Base-by-base conservation (phyloP, 2,797 vertebrate species). In the Leucoraja ocellata region DNA sequence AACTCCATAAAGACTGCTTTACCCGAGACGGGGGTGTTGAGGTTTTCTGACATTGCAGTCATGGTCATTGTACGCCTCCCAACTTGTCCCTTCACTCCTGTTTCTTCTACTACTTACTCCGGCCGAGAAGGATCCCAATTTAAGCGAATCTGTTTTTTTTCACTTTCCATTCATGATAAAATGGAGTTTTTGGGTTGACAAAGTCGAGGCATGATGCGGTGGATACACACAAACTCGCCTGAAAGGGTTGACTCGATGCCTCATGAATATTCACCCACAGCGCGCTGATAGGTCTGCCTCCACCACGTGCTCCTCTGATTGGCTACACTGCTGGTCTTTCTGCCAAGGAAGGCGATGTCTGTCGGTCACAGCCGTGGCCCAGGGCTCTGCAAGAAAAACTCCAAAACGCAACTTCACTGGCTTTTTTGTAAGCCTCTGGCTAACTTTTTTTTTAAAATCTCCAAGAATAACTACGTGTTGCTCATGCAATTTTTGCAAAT, bases 151-250 rank as follows among this genome's bases (percentile, higher is more conserved):
- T 96, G 98, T 98, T 91, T 98, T 97, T 99, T 99, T 99, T 98
- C 98, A 98, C 98, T 98, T 98, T 98, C 98, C 98, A 99, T 99
- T 99, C 98, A 99, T 99, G 99, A 99, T 98, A 98, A 99, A 99
- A 99, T 98, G 97, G 96, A 98, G 98, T 99, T 99, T 98, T 97
- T 97, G 97, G 97, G 98, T 97, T 98, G 98, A 98, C 90, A 99
- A 99, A 99, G 98, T 99, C 98, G 97, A 98, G 97, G 98, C 98
- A 97, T 97, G 98, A 98, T 97, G 98, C 98, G 97, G 98, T 97
- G 97, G 97, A 98, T 97, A 98, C 97, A 98, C 98, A 98, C 98
- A 98, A 99, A 99, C 98, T 99, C 98, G 98, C 98, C 97, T 98
- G 97, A 98, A 98, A 99, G 98, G 98, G 98, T 99, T 98, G 98